Evolutionary conservation across 2,888 invertebrate genomes (phyloP), one percentile per base, ranked within the genome.

Genomic region (Netelia melanura): DNA sequence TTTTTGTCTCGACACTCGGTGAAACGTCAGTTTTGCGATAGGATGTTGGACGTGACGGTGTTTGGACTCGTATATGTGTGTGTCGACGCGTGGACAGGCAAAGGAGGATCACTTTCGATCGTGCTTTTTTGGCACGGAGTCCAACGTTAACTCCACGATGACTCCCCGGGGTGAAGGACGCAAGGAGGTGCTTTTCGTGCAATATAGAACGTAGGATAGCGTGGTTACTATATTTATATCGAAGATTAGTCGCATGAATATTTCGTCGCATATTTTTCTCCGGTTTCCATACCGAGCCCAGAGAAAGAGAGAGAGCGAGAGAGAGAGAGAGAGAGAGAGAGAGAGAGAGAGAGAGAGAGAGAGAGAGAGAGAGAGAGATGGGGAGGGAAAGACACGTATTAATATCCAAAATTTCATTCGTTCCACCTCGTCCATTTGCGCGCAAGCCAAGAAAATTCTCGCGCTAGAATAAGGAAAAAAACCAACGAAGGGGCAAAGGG

Each of bases 111-210:
- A 56, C 70, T 58, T 64, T 75, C 56, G 70, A 44, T 58, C 58
- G 85, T 58, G 52, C 58, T 85, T 75, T 79, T 85, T 83, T 84
- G 81, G 84, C 84, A 81, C 84, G 72, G 25, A 72, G 68, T 77
- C 81, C 58, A 75, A 83, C 64, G 61, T 44, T 70, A 56, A 11
- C 65, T 58, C 10, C 23, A 70, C 38, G 71, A 56, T 65, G 76
- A 81, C 65, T 76, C 71, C 65, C 78, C 70, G 78, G 61, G 65
- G 76, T 71, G 80, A 72, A 81, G 84, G 80, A 80, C 76, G 58
- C 64, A 72, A 81, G 72, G 67, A 76, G 58, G 62, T 14, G 64
- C 64, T 70, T 70, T 64, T 76, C 52, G 67, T 21, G 43, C 48
- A 65, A 76, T 72, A 44, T 64, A 65, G 38, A 80, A 76, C 76